Conservation (phyloP, 2,113 vertebrate genomes). For the Okapia johnstoni region DNA sequence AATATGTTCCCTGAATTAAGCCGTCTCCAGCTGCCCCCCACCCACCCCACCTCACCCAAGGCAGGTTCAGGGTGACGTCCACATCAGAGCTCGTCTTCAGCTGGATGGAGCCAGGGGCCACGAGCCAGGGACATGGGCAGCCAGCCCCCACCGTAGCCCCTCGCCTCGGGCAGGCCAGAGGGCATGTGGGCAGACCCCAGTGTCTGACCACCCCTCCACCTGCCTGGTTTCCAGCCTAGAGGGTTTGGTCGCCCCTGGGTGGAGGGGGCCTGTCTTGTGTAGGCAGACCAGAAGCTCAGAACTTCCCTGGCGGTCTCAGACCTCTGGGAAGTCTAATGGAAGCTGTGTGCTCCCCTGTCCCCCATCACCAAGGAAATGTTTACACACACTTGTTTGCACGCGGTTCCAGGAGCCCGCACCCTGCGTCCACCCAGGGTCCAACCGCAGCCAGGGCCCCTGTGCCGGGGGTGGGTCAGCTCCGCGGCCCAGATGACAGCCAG, state of each 20-base stretch:
- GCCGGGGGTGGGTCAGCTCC: neutral
- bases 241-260: neutral
- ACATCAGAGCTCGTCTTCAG: neutral
- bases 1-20: accelerated
- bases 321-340: accelerated
- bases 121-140: neutral
- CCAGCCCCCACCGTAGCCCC: neutral
- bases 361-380: neutral
- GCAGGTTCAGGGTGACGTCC: neutral
- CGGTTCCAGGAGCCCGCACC: neutral
- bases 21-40: accelerated
- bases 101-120: neutral
- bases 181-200: neutral
- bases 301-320: neutral
- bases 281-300: neutral
- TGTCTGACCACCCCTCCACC: accelerated
- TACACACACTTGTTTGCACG: accelerated
- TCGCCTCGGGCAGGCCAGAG: neutral
- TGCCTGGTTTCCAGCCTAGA: neutral
- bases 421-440: neutral
- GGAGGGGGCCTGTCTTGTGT: neutral
- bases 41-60: neutral
- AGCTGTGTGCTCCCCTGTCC: accelerated
- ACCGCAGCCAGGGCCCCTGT: accelerated
- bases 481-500: neutral